Percentiles rank a stretch among this genome's conserved stretches.
Conservation (phyloP, 2,888 invertebrate genomes). For the Phengaris alcon region DNA sequence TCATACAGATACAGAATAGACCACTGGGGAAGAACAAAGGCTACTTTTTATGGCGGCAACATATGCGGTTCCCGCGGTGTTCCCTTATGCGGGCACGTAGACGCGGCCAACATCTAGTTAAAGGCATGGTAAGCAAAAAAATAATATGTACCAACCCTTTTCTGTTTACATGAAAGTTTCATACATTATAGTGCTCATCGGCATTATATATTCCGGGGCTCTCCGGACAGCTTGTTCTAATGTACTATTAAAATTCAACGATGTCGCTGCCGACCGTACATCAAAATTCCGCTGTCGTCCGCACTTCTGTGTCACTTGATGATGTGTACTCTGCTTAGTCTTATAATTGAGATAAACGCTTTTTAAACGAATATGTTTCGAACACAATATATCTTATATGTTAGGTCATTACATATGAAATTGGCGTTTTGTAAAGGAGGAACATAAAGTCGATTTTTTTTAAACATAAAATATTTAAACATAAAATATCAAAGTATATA, state of each 20-base stretch:
- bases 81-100: too few species aligned
- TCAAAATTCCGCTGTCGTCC: slow-evolving; percentile 43
- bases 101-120: too few species aligned
- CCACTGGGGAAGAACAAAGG: too few species aligned
- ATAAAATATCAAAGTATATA: too few species aligned
- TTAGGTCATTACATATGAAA: too few species aligned
- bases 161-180: slow-evolving; percentile 1
- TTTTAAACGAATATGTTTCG: background rate
- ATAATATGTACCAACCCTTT: background rate
- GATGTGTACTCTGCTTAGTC: slow-evolving; percentile 30
- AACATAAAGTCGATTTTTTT: too few species aligned
- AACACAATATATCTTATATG: too few species aligned
- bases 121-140: background rate
- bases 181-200: slow-evolving; percentile 30
- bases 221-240: slow-evolving; percentile 40
- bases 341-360: background rate
- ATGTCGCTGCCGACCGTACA: slow-evolving; percentile 48
- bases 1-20: too few species aligned
- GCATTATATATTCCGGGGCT: slow-evolving; percentile 38
- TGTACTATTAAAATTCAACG: slow-evolving; percentile 48
- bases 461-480: too few species aligned
- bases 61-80: too few species aligned
- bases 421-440: too few species aligned
- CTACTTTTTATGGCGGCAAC: too few species aligned
- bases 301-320: slow-evolving; percentile 36